These are phyloP conservation scores for Aphelocoma californica DNA, from an alignment of 2,797 vertebrate genomes.

Conservation along the genomic window DNA sequence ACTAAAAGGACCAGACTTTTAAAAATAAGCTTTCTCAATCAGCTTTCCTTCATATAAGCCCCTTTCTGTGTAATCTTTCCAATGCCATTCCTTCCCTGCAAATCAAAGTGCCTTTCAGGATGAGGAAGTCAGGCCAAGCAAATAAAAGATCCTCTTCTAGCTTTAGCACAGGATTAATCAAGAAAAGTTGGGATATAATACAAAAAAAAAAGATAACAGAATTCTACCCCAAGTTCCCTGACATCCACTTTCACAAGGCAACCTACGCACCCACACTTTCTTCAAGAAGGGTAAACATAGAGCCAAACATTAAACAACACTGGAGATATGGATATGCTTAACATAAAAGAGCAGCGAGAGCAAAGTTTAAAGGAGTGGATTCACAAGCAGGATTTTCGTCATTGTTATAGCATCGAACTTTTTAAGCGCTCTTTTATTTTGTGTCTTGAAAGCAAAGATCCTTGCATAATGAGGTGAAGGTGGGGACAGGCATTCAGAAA, in stretches of 20 bases:
- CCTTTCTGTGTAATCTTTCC: conserved; percentile 31
- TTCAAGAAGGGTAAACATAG: not conserved
- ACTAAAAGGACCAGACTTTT: conserved; percentile 1
- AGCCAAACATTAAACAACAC: not conserved
- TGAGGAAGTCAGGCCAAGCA: not conserved
- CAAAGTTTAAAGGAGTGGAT: not conserved
- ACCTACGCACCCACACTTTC: not conserved
- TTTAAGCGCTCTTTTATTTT: not conserved
- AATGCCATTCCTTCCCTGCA: conserved; percentile 6
- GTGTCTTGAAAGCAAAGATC: not conserved
- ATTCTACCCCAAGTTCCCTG: not conserved
- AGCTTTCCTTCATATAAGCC: conserved; percentile 36
- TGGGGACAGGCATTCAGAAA: not conserved
- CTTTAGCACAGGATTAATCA: conserved; percentile 11
- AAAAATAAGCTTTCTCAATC: conserved; percentile 20
- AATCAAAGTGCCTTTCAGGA: conserved; percentile 40
- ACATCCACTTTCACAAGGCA: not conserved
- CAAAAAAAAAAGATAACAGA: not conserved
- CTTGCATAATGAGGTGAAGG: not conserved
- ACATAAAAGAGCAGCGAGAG: not conserved
- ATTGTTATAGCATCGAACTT: not conserved
- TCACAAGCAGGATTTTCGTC: conserved; percentile 10
- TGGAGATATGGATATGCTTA: not conserved
- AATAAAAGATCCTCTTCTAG: conserved; percentile 11
- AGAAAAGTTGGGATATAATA: not conserved